These are phyloP conservation scores for Rhinolophus ferrumequinum DNA, from an alignment of 2,113 vertebrate genomes.

Conservation along the genomic window DNA sequence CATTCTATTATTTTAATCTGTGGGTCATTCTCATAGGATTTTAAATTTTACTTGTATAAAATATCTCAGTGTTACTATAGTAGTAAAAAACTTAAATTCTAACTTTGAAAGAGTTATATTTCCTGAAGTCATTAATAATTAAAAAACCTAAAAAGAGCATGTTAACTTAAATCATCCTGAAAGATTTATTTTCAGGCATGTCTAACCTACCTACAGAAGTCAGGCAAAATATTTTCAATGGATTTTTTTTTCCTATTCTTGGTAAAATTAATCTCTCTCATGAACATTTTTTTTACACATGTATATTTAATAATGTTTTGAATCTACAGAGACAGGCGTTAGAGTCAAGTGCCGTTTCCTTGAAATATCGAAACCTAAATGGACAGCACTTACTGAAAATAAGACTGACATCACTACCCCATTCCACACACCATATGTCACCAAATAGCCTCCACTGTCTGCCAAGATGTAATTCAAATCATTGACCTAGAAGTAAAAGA, in stretches of 20 bases:
- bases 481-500: constrained; percentile 80
- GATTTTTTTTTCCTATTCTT: constrained; percentile 53
- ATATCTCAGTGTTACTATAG: background rate
- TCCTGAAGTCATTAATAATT: background rate
- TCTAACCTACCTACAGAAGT: background rate
- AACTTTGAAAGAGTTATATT: background rate
- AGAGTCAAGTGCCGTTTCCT: constrained; percentile 56
- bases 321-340: constrained; percentile 27
- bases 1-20: background rate
- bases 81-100: constrained; percentile 9
- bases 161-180: background rate
- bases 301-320: constrained; percentile 18
- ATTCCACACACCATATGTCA: constrained; percentile 75
- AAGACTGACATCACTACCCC: constrained; percentile 72
- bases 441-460: constrained; percentile 60
- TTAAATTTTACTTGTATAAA: constrained; percentile 21
- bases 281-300: constrained; percentile 2
- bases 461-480: constrained; percentile 77
- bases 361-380: constrained; percentile 71
- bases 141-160: background rate
- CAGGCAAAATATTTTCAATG: constrained; percentile 25
- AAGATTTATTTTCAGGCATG: background rate
- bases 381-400: constrained; percentile 76
- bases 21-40: background rate
- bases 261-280: background rate